Conservation (phyloP, 2,797 vertebrate species). For the Ciconia nigra region DNA sequence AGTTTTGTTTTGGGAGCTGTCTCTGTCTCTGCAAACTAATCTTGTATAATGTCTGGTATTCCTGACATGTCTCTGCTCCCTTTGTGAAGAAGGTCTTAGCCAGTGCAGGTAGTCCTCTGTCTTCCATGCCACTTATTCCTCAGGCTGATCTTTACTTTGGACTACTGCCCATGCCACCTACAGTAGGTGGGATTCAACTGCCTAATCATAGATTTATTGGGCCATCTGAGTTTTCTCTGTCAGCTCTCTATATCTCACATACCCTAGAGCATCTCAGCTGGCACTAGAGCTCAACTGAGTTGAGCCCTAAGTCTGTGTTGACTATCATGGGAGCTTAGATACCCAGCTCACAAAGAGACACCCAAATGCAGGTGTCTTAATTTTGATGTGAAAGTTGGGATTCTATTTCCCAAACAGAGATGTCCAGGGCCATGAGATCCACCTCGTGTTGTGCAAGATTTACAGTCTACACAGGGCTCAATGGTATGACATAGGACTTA, state of each 20-base stretch:
- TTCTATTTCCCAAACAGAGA: neutral
- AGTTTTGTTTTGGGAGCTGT: slow-evolving; percentile 2
- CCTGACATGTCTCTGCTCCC: slow-evolving; percentile 47
- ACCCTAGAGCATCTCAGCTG: neutral
- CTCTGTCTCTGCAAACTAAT: slow-evolving; percentile 8
- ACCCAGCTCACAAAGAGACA: neutral
- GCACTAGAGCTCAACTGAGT: neutral
- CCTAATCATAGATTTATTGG: neutral
- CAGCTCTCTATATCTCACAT: neutral
- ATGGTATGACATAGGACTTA: fast-evolving
- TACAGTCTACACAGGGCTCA: fast-evolving
- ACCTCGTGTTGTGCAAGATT: neutral
- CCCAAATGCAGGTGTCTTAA: neutral
- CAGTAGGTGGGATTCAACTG: neutral
- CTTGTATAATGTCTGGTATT: slow-evolving; percentile 40
- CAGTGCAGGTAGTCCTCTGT: neutral
- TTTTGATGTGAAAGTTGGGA: neutral
- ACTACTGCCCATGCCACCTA: neutral
- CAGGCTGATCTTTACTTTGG: neutral
- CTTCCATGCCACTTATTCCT: neutral
- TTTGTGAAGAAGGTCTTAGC: neutral
- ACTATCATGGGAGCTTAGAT: neutral
- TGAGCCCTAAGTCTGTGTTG: fast-evolving
- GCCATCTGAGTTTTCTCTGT: neutral
- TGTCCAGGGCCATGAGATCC: neutral